Percentiles rank a stretch among this genome's conserved stretches.
Evolutionary conservation across 2,113 vertebrate species (phyloP).

Genomic region (Charina bottae): DNA sequence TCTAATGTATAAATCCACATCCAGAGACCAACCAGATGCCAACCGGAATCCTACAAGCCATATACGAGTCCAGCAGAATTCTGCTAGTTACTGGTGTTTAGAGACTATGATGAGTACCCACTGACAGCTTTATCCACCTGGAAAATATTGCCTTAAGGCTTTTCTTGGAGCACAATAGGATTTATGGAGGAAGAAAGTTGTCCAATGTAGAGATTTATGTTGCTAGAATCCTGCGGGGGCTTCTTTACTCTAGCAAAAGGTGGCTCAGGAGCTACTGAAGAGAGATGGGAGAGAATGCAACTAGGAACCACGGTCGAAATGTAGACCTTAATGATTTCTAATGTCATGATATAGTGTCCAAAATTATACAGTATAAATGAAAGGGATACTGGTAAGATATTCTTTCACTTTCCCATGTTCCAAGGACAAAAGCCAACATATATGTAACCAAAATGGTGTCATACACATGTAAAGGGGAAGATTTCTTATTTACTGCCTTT

Average conservation of each 20-base stretch:
- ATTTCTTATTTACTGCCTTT: not conserved
- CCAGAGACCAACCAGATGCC: not conserved
- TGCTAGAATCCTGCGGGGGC: not conserved
- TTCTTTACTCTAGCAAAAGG: not conserved
- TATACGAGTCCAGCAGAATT: too few relatives aligned
- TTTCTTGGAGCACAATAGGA: not conserved
- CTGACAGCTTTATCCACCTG: not conserved
- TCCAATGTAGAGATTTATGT: not conserved
- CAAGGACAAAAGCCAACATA: not conserved
- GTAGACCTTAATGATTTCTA: not conserved
- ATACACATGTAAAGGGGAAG: not conserved
- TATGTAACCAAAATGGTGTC: not conserved
- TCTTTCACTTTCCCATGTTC: not conserved
- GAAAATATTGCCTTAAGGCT: not conserved
- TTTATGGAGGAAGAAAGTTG: not conserved
- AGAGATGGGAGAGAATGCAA: not conserved
- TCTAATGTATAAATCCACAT: not conserved
- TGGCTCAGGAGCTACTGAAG: not conserved
- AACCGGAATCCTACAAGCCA: not conserved
- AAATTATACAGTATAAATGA: not conserved
- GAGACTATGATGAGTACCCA: not conserved
- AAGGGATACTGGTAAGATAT: not conserved
- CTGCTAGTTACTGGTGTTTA: not conserved
- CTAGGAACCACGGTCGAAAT: not conserved
- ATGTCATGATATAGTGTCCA: not conserved